Base-by-base conservation (phyloP, 2,797 vertebrate species). In the Scyliorhinus canicula region DNA sequence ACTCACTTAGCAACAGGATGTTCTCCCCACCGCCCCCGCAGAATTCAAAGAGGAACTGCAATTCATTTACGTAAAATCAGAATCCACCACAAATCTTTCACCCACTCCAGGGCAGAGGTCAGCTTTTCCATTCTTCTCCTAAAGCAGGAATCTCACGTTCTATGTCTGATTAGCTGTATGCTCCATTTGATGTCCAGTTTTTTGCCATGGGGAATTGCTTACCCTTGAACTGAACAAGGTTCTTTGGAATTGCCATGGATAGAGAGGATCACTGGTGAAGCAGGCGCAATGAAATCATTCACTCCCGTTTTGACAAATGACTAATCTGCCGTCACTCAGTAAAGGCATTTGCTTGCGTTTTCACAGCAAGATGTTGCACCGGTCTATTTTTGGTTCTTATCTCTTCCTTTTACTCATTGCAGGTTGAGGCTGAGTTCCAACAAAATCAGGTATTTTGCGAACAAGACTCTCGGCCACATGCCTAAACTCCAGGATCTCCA, bases 371-470 rank as follows among this genome's bases (percentile, higher is more conserved):
- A 6, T 82, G 6, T 21, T 91, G 35, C 40, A 44, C 57, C 50
- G 44, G 19, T 44, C 12, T 71, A 65, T 24, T 82, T 47, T 1
- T 82, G 44, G 21, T 82, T 47, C 79, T 93, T 28, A 93, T 24
- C 6, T 28, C 14, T 52, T 93, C 67, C 47, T 16, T 93, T 69
- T 7, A 52, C 47, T 52, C 26, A 35, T 50, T 14, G 0, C 93
- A 93, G 93, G 93, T 71, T 93, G 24, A 63, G 93, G 12, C 63
- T 93, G 44, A 93, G 91, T 50, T 93, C 91, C 91, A 93, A 93
- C 91, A 93, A 69, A 60, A 93, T 93, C 91, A 44, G 91, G 6
- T 69, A 93, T 44, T 93, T 93, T 71, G 63, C 63, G 7, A 93
- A 93, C 21, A n/a, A 26, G 31, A 93, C 93, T 71, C 65, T 93